These are phyloP conservation scores for Ptychoptera albimana DNA, from an alignment of 2,888 invertebrate genomes.

Conservation along the genomic window DNA sequence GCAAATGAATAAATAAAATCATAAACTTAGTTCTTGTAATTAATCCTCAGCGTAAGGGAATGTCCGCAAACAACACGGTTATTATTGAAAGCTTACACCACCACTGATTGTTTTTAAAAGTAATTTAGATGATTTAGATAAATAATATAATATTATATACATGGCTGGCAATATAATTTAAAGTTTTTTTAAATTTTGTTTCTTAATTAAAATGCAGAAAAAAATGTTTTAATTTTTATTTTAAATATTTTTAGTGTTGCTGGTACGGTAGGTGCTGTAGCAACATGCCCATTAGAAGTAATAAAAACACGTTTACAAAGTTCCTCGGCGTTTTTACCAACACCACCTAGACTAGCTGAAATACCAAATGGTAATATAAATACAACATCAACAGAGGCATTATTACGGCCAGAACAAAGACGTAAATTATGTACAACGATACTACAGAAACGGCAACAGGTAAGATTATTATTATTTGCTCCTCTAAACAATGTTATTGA, in stretches of 20 bases:
- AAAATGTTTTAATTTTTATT: conserved; percentile 5
- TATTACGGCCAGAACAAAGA: conserved; percentile 42
- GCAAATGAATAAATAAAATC: too few relatives aligned
- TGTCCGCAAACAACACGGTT: too few relatives aligned
- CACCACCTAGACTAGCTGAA: conserved; percentile 30
- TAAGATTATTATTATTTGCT: conserved; percentile 20
- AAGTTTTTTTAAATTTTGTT: too few relatives aligned
- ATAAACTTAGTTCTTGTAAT: too few relatives aligned
- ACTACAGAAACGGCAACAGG: conserved; percentile 52
- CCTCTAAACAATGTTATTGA: neutral
- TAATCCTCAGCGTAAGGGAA: too few relatives aligned
- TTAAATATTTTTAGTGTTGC: conserved; percentile 56
- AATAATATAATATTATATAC: too few relatives aligned
- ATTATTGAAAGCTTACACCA: too few relatives aligned
- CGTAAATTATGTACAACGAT: conserved; percentile 62
- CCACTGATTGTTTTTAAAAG: too few relatives aligned
- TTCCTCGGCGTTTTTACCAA: conserved; percentile 48
- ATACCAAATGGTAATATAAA: conserved; percentile 20
- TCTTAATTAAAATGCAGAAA: too few relatives aligned
- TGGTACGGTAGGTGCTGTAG: conserved; percentile 91
- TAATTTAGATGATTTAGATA: too few relatives aligned
- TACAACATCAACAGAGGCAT: conserved; percentile 33
- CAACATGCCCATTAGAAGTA: conserved; percentile 95
- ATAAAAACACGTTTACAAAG: conserved; percentile 95
- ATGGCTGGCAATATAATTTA: too few relatives aligned